Percentiles rank a stretch among this genome's conserved stretches.
phyloP scores from a whole-genome alignment of 2,113 vertebrate species.

The Phalacrocorax aristotelis region DNA sequence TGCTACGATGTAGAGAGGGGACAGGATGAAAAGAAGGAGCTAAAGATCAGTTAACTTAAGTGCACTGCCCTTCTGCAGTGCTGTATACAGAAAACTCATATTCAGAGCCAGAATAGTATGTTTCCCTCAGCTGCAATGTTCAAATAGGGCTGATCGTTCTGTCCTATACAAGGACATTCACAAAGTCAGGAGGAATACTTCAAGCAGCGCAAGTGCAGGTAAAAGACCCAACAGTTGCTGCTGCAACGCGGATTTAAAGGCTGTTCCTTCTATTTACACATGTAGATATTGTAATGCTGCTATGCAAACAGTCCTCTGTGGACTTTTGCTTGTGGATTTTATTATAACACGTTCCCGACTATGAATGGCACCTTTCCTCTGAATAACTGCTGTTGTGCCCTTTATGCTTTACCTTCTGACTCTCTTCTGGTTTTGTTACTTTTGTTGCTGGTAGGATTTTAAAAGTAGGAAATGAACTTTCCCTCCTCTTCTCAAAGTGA shows the following conservation, averaged over 20 bases:
- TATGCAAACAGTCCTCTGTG: conserved; percentile 56
- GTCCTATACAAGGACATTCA: background rate
- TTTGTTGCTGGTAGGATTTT: background rate
- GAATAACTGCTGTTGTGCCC: conserved; percentile 10
- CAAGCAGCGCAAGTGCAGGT: background rate
- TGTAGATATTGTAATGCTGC: conserved; percentile 59
- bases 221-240: background rate
- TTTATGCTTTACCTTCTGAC: conserved; percentile 32
- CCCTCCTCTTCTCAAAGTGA: conserved; percentile 19
- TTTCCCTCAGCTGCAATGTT: background rate
- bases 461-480: conserved; percentile 51
- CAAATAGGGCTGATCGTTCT: background rate
- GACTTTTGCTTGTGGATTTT: conserved; percentile 59
- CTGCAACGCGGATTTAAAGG: background rate
- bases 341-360: conserved; percentile 24
- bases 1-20: background rate
- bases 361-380: conserved; percentile 31
- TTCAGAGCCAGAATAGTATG: background rate
- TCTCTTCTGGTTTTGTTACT: conserved; percentile 3
- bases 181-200: background rate
- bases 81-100: background rate
- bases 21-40: background rate
- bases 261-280: conserved; percentile 54
- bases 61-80: background rate
- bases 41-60: background rate